A percentile compares a stretch with the other conserved stretches of the same genome.
These are phyloP conservation scores for Andricus grossulariae DNA, from an alignment of 1,140 invertebrate species.

Conservation along the genomic window DNA sequence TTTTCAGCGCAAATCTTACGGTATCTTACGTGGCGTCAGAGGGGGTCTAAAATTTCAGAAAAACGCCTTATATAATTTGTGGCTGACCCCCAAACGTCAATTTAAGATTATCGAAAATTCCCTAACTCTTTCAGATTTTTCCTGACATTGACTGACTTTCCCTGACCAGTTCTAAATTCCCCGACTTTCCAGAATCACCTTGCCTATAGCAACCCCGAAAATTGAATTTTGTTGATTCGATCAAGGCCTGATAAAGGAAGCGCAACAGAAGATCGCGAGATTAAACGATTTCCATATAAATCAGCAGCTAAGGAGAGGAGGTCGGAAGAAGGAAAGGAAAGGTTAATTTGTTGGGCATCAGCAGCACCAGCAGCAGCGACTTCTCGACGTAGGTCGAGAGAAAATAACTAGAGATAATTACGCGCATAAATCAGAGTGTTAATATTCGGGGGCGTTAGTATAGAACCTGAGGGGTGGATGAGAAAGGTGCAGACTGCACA, in stretches of 20 bases:
- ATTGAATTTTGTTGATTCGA: not conserved
- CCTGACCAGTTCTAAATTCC: too few species aligned
- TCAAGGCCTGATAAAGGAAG: not conserved
- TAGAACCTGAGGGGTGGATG: conserved; percentile 45
- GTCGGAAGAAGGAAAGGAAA: conserved; percentile 59
- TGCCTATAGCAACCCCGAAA: too few species aligned
- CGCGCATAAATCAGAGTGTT: conserved; percentile 75
- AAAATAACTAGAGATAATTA: conserved; percentile 76
- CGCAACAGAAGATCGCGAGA: conserved; percentile 48
- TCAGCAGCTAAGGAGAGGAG: conserved; percentile 46
- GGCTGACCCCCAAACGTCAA: too few species aligned
- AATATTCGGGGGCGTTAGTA: conserved; percentile 74
- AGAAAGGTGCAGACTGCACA: conserved; percentile 34
- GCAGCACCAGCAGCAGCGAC: conserved; percentile 61
- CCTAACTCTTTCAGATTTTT: too few species aligned
- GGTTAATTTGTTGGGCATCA: conserved; percentile 70
- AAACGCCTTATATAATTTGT: too few species aligned
- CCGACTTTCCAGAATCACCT: too few species aligned
- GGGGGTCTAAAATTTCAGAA: too few species aligned
- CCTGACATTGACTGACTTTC: too few species aligned
- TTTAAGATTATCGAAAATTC: too few species aligned
- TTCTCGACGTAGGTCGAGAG: conserved; percentile 53
- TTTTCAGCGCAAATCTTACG: too few species aligned
- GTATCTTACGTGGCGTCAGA: too few species aligned
- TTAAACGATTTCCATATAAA: conserved; percentile 62